These are phyloP conservation scores for Drosophila tanythrix DNA, from an alignment of 2,888 invertebrate species.

Conservation along the genomic window DNA sequence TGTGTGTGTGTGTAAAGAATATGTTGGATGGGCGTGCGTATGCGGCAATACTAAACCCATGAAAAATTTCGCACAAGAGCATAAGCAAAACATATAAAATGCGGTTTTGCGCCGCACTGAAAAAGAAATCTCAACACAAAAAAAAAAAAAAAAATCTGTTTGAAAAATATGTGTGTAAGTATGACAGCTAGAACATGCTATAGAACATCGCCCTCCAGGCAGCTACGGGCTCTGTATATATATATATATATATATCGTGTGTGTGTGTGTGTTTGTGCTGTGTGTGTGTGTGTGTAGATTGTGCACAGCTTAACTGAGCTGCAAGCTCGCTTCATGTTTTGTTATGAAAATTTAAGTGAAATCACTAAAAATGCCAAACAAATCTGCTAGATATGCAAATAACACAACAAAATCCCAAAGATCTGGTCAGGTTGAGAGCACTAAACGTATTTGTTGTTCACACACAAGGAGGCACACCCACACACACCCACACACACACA, in stretches of 20 bases:
- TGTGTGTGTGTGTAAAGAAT: slow-evolving; percentile 16
- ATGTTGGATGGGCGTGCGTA: slow-evolving; percentile 42
- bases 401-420: slow-evolving; percentile 19
- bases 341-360: slow-evolving; percentile 82
- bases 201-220: slow-evolving; percentile 15
- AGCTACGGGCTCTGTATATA: background rate
- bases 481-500: background rate
- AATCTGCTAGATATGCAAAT: slow-evolving; percentile 68
- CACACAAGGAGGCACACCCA: background rate
- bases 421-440: background rate
- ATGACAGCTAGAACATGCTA: slow-evolving; percentile 68
- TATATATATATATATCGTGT: background rate
- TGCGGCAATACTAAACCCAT: slow-evolving; percentile 64
- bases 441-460: slow-evolving; percentile 14
- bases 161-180: slow-evolving; percentile 57
- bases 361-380: slow-evolving; percentile 81
- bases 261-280: background rate
- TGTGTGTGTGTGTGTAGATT: slow-evolving; percentile 9
- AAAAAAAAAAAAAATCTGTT: slow-evolving; percentile 49
- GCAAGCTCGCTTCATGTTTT: slow-evolving; percentile 75
- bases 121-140: slow-evolving; percentile 53
- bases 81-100: slow-evolving; percentile 75
- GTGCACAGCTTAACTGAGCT: slow-evolving; percentile 49
- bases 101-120: slow-evolving; percentile 60
- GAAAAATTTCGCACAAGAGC: slow-evolving; percentile 69